Percentiles rank a stretch among this genome's conserved stretches.
Conservation (phyloP, 2,888 invertebrate species). For the Leptogaster cylindrica region DNA sequence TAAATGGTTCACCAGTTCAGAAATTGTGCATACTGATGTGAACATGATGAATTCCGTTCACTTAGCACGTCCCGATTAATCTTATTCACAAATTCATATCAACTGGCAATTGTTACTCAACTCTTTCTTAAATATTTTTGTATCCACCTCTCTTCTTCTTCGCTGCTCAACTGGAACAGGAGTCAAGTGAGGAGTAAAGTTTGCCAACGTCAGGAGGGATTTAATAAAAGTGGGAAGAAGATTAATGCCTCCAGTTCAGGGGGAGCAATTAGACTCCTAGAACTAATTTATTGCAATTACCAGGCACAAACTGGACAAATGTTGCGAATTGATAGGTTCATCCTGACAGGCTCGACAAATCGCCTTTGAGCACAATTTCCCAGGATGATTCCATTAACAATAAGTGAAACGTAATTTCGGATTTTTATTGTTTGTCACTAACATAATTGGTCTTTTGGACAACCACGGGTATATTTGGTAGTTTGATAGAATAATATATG, state of each 20-base stretch:
- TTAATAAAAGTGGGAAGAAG: conserved; percentile 38
- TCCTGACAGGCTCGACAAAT: too few species aligned
- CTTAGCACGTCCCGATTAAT: conserved; percentile 23
- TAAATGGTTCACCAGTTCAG: background rate
- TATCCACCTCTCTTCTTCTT: background rate
- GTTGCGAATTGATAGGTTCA: conserved; percentile 28
- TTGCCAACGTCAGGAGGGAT: conserved; percentile 2
- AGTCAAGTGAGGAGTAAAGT: background rate
- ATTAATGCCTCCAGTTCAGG: conserved; percentile 25
- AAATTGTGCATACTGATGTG: background rate
- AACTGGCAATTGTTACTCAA: conserved; percentile 5
- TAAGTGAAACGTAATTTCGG: too few species aligned
- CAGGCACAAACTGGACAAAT: conserved; percentile 28
- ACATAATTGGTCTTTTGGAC: too few species aligned
- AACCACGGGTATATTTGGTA: too few species aligned
- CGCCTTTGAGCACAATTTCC: too few species aligned
- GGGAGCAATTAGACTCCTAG: conserved; percentile 31
- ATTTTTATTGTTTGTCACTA: too few species aligned
- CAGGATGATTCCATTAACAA: too few species aligned
- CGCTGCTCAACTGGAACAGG: too few species aligned
- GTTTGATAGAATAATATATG: too few species aligned
- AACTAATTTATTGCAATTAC: conserved; percentile 38
- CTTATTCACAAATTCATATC: conserved; percentile 26
- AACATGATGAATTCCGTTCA: conserved; percentile 15
- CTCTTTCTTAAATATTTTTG: conserved; percentile 3